phyloP scores from a whole-genome alignment of 2,113 vertebrate genomes.

The Anarhynchus alexandrinus region DNA sequence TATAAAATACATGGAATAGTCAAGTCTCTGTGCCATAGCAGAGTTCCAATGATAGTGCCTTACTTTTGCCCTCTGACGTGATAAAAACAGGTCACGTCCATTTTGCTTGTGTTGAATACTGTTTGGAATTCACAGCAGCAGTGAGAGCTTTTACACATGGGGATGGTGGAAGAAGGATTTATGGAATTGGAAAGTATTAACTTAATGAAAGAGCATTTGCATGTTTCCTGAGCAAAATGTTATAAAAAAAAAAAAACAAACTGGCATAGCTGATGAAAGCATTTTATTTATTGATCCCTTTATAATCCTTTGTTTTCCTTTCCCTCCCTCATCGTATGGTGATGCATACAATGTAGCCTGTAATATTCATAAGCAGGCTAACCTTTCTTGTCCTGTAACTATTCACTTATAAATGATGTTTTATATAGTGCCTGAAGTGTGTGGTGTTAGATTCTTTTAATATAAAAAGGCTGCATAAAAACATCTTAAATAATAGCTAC shows the following conservation, averaged over 20 bases:
- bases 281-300: conserved; percentile 59
- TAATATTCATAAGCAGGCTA: neutral
- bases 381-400: neutral
- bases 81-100: neutral
- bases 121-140: conserved; percentile 40
- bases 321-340: neutral
- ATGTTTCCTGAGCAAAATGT: conserved; percentile 55
- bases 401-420: neutral
- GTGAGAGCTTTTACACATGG: conserved; percentile 16
- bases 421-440: neutral
- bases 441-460: neutral
- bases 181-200: conserved; percentile 50
- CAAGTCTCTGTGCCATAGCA: neutral
- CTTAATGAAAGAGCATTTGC: conserved; percentile 63
- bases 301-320: conserved; percentile 54
- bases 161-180: conserved; percentile 31
- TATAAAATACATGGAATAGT: neutral
- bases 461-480: conserved; percentile 1
- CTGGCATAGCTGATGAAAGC: conserved; percentile 44
- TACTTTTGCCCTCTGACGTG: conserved; percentile 4
- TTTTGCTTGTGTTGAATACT: neutral
- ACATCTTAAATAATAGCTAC: neutral
- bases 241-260: neutral
- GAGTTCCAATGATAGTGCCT: neutral
- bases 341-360: neutral